These are phyloP conservation scores for Actenoides hombroni DNA, from an alignment of 2,113 vertebrate species.

Conservation along the genomic window DNA sequence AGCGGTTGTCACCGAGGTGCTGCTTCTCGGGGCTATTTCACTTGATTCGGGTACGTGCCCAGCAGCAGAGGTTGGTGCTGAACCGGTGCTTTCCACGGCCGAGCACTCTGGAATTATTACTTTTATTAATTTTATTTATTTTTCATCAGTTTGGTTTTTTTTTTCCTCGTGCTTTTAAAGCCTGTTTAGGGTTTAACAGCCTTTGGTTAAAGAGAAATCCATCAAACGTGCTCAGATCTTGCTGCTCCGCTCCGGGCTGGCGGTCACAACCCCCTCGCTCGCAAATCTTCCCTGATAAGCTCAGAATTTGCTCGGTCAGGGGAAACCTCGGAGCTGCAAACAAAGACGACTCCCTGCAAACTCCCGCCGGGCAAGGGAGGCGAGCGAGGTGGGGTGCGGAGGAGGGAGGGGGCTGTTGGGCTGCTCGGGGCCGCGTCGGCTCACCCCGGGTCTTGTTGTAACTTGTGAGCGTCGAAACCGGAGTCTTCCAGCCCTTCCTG, in stretches of 20 bases:
- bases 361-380: neutral
- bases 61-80: neutral
- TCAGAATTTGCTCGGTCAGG: neutral
- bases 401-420: neutral
- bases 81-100: neutral
- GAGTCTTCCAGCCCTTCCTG: no score
- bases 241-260: neutral
- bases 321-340: neutral
- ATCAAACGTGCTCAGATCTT: rapidly evolving
- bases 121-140: neutral
- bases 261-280: neutral
- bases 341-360: neutral
- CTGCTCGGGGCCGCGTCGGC: neutral
- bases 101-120: rapidly evolving
- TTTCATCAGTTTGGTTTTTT: neutral
- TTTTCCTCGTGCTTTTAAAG: no score
- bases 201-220: neutral
- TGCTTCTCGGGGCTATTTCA: no score
- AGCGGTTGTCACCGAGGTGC: neutral
- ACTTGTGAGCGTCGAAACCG: no score
- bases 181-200: neutral
- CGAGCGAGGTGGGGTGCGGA: neutral
- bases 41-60: rapidly evolving
- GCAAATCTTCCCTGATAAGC: neutral
- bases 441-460: no score